Percentiles rank a stretch among this genome's conserved stretches.
phyloP scores from a whole-genome alignment of 2,797 vertebrate species.

The Pachyuromys duprasi region DNA sequence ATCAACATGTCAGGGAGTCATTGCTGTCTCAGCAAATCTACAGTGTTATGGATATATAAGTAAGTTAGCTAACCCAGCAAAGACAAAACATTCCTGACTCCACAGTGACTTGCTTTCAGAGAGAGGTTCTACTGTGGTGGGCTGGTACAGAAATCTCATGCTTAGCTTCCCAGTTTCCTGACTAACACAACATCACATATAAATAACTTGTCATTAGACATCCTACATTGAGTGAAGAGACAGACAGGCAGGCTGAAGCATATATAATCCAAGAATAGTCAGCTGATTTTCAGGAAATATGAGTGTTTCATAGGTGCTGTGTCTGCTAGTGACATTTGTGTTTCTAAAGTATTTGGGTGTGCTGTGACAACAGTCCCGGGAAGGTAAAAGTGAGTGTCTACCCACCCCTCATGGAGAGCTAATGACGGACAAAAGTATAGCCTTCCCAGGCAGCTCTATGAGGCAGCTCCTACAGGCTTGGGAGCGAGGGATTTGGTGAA shows the following conservation, averaged over 20 bases:
- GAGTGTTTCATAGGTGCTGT: neutral
- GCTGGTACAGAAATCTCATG: neutral
- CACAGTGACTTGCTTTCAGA: neutral
- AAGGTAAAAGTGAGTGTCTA: neutral
- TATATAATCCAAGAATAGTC: neutral
- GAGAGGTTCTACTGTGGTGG: neutral
- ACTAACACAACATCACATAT: neutral
- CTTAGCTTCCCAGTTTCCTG: neutral
- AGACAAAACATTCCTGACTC: slow-evolving; percentile 58
- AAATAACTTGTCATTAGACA: slow-evolving; percentile 17
- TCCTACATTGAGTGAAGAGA: slow-evolving; percentile 25
- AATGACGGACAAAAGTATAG: neutral
- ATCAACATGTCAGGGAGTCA: slow-evolving; percentile 52
- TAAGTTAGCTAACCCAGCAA: neutral
- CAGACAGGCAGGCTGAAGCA: neutral
- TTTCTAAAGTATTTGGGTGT: neutral
- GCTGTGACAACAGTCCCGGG: neutral
- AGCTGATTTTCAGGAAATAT: neutral
- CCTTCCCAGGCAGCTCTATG: neutral
- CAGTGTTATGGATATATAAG: slow-evolving; percentile 4
- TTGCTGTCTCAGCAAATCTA: slow-evolving; percentile 62
- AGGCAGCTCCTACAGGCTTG: neutral
- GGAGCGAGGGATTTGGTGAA: neutral
- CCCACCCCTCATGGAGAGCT: neutral
- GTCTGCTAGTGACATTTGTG: neutral